Evolutionary conservation across 2,888 invertebrate genomes (phyloP).

Genomic region (Heliconius erato): DNA sequence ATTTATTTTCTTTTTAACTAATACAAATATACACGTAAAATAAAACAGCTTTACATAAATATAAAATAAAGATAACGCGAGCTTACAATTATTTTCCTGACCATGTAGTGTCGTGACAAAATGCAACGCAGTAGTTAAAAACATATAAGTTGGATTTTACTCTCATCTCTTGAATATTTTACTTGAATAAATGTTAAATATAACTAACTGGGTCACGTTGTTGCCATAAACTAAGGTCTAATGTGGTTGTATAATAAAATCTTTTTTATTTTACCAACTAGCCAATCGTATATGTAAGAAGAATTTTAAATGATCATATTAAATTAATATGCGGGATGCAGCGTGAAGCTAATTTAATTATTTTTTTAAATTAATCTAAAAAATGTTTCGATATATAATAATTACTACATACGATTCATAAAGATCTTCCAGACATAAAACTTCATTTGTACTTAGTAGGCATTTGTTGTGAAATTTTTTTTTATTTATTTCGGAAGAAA

Average conservation of each 20-base stretch:
- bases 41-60: not conserved
- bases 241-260: not conserved
- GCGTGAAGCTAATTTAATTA: too few relatives aligned
- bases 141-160: not conserved
- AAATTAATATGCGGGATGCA: too few relatives aligned
- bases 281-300: not conserved
- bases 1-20: not conserved
- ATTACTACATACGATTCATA: too few relatives aligned
- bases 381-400: too few relatives aligned
- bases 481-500: too few relatives aligned
- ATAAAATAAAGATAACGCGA: not conserved
- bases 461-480: too few relatives aligned
- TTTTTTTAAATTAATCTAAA: too few relatives aligned
- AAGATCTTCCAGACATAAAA: too few relatives aligned
- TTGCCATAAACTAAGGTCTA: not conserved
- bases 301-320: not conserved
- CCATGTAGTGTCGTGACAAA: constrained; percentile 14
- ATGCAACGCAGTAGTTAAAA: constrained; percentile 10
- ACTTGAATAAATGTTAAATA: not conserved
- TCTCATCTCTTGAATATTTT: not conserved
- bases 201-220: constrained; percentile 13
- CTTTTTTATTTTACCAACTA: not conserved
- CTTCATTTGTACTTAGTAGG: too few relatives aligned
- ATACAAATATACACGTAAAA: not conserved
- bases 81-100: constrained; percentile 1